These are phyloP conservation scores for Synanthedon andrenaeformis DNA, from an alignment of 2,888 invertebrate species.

Conservation along the genomic window DNA sequence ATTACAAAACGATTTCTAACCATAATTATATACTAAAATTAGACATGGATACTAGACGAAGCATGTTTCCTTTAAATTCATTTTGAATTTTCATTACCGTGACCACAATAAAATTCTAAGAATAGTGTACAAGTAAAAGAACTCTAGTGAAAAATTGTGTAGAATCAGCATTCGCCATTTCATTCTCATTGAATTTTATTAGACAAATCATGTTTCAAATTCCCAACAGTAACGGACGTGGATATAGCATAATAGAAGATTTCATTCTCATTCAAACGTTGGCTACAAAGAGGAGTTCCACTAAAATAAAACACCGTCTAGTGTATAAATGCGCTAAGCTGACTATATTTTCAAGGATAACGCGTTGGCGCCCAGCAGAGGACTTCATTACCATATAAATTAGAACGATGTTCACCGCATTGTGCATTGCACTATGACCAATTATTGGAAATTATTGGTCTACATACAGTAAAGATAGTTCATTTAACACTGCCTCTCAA, in stretches of 20 bases:
- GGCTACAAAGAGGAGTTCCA: conserved; percentile 12
- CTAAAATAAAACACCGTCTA: conserved; percentile 19
- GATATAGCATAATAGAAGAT: conserved; percentile 8
- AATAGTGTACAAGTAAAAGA: no score
- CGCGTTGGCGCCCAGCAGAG: conserved; percentile 26
- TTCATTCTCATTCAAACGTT: conserved; percentile 12
- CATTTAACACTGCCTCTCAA: no score
- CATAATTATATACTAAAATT: no score
- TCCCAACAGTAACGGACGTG: conserved; percentile 7
- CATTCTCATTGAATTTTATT: background rate
- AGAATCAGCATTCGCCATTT: no score
- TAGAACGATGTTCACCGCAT: conserved; percentile 12
- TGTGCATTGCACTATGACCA: background rate
- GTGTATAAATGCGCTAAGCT: conserved; percentile 34
- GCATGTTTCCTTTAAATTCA: no score
- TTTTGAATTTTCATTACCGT: no score
- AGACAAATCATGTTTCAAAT: conserved; percentile 3
- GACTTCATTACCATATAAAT: conserved; percentile 50
- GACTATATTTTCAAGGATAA: conserved; percentile 33
- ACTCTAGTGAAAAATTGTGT: no score
- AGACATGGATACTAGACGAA: no score
- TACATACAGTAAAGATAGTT: no score
- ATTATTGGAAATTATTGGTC: background rate
- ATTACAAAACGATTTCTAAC: no score
- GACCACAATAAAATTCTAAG: no score